Evolutionary conservation across 2,797 vertebrate species (phyloP).

Genomic region (Myripristis murdjan): DNA sequence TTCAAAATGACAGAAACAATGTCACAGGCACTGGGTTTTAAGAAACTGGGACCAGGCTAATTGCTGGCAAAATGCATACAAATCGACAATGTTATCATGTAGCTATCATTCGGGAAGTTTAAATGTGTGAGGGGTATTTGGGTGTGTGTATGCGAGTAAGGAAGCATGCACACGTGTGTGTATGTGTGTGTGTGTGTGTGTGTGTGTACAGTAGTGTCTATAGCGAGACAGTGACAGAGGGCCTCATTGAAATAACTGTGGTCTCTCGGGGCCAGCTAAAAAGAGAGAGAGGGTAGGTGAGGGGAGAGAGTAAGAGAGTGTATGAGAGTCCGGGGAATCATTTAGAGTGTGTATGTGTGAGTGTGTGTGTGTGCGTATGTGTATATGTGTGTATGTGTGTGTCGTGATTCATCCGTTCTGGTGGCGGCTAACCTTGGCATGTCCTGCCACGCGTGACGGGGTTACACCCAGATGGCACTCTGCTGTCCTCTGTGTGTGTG

Average conservation of each 20-base stretch:
- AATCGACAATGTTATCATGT: too few relatives aligned
- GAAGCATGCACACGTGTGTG: constrained; percentile 2
- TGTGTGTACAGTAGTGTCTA: constrained; percentile 55
- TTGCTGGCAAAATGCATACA: too few relatives aligned
- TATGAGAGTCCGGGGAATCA: constrained; percentile 80
- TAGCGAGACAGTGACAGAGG: constrained; percentile 79
- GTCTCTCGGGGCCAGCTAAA: constrained; percentile 74
- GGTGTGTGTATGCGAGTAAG: constrained; percentile 24
- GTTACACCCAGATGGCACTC: constrained; percentile 95
- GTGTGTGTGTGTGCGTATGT: constrained; percentile 37
- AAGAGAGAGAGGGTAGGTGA: constrained; percentile 74
- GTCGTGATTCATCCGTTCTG: constrained; percentile 87
- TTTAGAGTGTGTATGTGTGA: constrained; percentile 57
- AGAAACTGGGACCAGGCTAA: too few relatives aligned
- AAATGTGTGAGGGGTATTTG: neutral
- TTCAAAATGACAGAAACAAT: constrained; percentile 3
- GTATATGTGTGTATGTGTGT: constrained; percentile 48
- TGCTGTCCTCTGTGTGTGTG: constrained; percentile 80
- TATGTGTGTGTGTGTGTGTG: constrained; percentile 46
- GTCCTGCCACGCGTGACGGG: constrained; percentile 99
- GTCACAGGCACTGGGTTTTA: too few relatives aligned
- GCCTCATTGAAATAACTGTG: constrained; percentile 81
- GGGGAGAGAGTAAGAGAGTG: constrained; percentile 61
- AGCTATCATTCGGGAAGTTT: neutral
- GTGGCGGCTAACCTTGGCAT: constrained; percentile 99